These are phyloP conservation scores for Cuniculus paca DNA, from an alignment of 2,797 vertebrate species.

Conservation along the genomic window DNA sequence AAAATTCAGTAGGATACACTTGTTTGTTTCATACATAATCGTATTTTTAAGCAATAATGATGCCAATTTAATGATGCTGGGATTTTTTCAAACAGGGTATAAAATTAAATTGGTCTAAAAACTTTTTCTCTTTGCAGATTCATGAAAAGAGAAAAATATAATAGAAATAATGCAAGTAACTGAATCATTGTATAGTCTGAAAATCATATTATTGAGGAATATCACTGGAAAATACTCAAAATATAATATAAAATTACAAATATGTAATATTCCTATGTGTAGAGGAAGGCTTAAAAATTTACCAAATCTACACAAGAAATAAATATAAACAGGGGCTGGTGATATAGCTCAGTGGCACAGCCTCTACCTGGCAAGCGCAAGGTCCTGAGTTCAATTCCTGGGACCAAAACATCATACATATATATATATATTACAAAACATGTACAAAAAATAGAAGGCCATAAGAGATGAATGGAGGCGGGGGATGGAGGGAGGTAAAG, in stretches of 20 bases:
- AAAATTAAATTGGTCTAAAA: background rate
- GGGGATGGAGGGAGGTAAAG: background rate
- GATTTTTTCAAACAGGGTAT: background rate
- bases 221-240: background rate
- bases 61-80: background rate
- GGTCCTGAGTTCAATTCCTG: too few species aligned
- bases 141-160: background rate
- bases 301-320: background rate
- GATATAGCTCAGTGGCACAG: too few species aligned
- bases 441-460: too few species aligned
- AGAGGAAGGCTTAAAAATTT: background rate
- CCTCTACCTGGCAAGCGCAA: too few species aligned
- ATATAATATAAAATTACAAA: background rate
- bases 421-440: background rate
- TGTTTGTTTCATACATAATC: background rate
- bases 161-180: background rate
- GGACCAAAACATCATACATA: too few species aligned
- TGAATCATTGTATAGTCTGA: background rate
- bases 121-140: background rate
- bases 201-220: background rate
- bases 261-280: background rate
- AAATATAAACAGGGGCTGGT: background rate
- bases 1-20: background rate
- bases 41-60: background rate
- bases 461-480: too few species aligned